Base-by-base conservation (phyloP, 2,113 vertebrate genomes). In the Tiliqua scincoides region DNA sequence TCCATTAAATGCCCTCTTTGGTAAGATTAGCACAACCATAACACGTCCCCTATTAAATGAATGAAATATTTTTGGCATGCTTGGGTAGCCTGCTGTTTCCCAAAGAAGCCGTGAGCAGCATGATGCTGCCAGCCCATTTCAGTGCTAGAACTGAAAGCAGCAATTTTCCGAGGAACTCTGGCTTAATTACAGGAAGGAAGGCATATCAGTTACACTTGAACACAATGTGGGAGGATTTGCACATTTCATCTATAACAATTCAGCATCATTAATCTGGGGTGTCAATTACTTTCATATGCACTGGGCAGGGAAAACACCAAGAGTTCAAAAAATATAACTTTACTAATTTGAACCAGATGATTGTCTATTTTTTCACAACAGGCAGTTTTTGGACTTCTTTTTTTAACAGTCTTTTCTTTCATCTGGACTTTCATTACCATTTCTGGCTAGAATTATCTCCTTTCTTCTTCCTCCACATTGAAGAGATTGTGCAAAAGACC, bases 61-160 rank as follows among this genome's bases (percentile, higher is more conserved):
- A 80, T 76, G 21, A 10, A 80, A 30, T 48, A 8, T 57, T 0
- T 85, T 81, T 0, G 78, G 67, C 79, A 52, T 35, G 37, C 40
- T 83, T 35, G 62, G 37, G 65, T 54, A 72, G 71, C 89, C 79
- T 18, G 75, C 37, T 77, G 10, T 90, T 80, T 83, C 85, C 17
- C 62, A 79, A 35, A 81, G 93, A 92, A 94, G 85, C 85, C 61
- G 86, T 48, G 71, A 88, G 84, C 86, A 83, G 81, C 27, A 23
- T 18, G 83, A 27, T n/a, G 0, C 1, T 0, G 6, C 83, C 86
- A 70, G 85, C 20, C 40, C 0, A 0, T 37, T 1, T 78, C 1
- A 79, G 88, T 65, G 68, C 83, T 72, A 11, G 15, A 85, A 32
- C 52, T 59, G 85, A 62, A 43, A 0, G 0, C 70, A 6, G 79